These are phyloP conservation scores for Loris lydekkerianus DNA, from an alignment of 2,797 vertebrate species.

Conservation along the genomic window DNA sequence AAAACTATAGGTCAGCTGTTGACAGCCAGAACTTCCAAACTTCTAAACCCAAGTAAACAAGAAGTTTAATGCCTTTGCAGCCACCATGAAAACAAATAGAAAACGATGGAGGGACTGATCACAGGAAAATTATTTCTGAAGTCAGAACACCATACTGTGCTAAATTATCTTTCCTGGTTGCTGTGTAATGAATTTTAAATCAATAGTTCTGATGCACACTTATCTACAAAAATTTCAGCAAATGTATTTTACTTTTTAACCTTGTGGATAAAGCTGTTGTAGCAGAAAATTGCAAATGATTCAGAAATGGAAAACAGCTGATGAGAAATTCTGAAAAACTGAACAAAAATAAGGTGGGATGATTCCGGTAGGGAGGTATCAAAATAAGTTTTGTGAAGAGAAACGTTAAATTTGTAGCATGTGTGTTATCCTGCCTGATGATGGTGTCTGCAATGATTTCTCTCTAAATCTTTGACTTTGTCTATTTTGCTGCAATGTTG, in stretches of 20 bases:
- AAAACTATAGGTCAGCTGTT: background rate
- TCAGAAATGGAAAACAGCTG: slow-evolving; percentile 79
- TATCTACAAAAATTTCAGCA: slow-evolving; percentile 76
- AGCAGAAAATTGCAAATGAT: slow-evolving; percentile 84
- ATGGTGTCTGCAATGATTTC: slow-evolving; percentile 14
- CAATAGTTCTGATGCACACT: slow-evolving; percentile 73
- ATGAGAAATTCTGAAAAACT: slow-evolving; percentile 67
- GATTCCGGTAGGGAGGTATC: background rate
- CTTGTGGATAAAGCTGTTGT: slow-evolving; percentile 68
- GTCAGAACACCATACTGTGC: slow-evolving; percentile 68
- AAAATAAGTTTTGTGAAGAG: slow-evolving; percentile 8
- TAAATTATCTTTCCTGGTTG: slow-evolving; percentile 78
- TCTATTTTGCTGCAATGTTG: background rate
- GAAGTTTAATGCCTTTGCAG: slow-evolving; percentile 4
- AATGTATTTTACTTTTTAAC: slow-evolving; percentile 79
- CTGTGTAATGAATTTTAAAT: slow-evolving; percentile 80
- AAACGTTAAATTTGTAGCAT: slow-evolving; percentile 20
- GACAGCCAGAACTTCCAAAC: slow-evolving; percentile 23
- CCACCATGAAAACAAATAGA: background rate
- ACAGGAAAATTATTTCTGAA: slow-evolving; percentile 78
- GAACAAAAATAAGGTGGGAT: slow-evolving; percentile 40
- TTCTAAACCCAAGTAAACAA: slow-evolving; percentile 13
- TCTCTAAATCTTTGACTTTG: background rate
- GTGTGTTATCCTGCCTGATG: background rate
- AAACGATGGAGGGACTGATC: slow-evolving; percentile 47